Percentiles rank a stretch among this genome's conserved stretches.
Evolutionary conservation across 2,113 vertebrate species (phyloP).

Genomic region (Petrocephalus microphthalmus): DNA sequence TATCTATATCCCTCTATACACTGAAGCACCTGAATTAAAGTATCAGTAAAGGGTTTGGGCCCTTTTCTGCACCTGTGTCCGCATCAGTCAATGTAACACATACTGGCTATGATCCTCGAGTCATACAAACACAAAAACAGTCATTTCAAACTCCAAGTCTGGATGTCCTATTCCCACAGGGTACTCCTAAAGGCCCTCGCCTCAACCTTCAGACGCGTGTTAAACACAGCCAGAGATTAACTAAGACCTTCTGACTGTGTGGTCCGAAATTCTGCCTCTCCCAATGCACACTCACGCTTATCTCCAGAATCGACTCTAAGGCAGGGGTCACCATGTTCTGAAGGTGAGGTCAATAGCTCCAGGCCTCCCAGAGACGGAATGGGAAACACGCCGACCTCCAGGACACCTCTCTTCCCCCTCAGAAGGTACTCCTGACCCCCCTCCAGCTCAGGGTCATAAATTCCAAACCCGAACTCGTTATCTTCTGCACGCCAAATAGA

Average conservation of each 20-base stretch:
- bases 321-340: background rate
- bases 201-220: background rate
- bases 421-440: background rate
- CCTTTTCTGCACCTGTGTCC: background rate
- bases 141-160: background rate
- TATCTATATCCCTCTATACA: background rate
- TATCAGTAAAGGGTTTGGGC: background rate
- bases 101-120: background rate
- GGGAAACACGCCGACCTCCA: background rate
- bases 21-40: background rate
- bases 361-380: background rate
- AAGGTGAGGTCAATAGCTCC: background rate
- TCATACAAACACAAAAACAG: background rate
- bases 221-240: background rate
- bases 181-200: background rate
- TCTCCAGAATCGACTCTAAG: background rate
- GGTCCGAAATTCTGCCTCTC: background rate
- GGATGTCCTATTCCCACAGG: background rate
- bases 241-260: background rate
- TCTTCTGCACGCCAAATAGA: background rate
- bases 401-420: background rate
- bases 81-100: background rate
- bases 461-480: background rate
- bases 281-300: background rate
- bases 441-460: background rate